phyloP scores from a whole-genome alignment of 2,888 invertebrate genomes.

The Andrena trimmerana region DNA sequence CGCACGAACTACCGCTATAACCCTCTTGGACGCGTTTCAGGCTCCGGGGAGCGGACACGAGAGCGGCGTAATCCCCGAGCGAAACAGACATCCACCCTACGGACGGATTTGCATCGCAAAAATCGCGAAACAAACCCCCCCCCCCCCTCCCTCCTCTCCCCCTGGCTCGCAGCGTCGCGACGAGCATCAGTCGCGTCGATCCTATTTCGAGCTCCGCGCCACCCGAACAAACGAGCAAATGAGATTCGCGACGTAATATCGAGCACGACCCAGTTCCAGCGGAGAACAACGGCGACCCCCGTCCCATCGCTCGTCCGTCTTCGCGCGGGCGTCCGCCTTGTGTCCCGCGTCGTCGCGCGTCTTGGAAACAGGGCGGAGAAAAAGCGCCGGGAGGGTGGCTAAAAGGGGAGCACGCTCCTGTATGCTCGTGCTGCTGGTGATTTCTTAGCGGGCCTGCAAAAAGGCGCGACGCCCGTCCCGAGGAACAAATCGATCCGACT shows the following conservation, averaged over 20 bases:
- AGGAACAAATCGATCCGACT: slow-evolving; percentile 70
- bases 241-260: slow-evolving; percentile 70
- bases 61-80: neutral
- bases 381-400: slow-evolving; percentile 23
- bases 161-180: neutral
- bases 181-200: slow-evolving; percentile 48
- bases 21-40: slow-evolving; percentile 33
- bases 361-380: slow-evolving; percentile 30
- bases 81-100: neutral
- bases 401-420: slow-evolving; percentile 4
- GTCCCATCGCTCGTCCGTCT: slow-evolving; percentile 17
- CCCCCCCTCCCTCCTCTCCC: too few relatives aligned
- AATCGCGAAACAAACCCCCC: slow-evolving; percentile 5
- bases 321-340: slow-evolving; percentile 11
- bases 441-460: slow-evolving; percentile 69
- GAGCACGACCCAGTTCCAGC: slow-evolving; percentile 64
- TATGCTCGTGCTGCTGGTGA: slow-evolving; percentile 60
- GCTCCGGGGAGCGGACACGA: neutral
- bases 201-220: slow-evolving; percentile 46
- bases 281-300: slow-evolving; percentile 59
- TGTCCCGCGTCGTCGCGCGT: slow-evolving; percentile 44
- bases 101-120: slow-evolving; percentile 34
- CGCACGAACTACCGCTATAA: slow-evolving; percentile 21
- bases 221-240: slow-evolving; percentile 66
- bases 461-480: slow-evolving; percentile 59